Base-by-base conservation (phyloP, 1,140 invertebrate species). In the Drosophila teissieri region DNA sequence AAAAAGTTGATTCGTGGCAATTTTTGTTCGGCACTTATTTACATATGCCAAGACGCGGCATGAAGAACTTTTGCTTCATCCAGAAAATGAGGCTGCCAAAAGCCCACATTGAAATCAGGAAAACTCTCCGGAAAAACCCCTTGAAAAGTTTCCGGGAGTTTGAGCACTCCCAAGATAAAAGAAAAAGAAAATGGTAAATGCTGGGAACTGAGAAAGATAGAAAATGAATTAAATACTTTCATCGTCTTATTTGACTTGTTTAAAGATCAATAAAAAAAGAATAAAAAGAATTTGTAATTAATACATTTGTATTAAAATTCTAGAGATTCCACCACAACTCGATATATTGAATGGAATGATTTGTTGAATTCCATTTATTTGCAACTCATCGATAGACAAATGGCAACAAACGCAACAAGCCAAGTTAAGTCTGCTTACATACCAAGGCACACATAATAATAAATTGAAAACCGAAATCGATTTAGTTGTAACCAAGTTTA, bases 1-100 rank as follows among this genome's bases (percentile, higher is more conserved):
- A 54, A 74, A 81, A 70, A 79, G 79, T 86, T 83, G 70, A 77
- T 88, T 83, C 82, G 61, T 64, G 76, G 79, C 73, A 73, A 69
- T 79, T 76, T 68, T 79, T 68, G 67, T 76, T 45, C 12, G 45
- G 79, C 83, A 79, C 67, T 88, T 88, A 88, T 86, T 86, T 86
- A 86, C 82, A 86, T 86, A 83, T 83, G 79, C 67, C 79, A 88
- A 88, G 78, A 77, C 64, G 68, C 74, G 55, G 56, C 24, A 22
- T 31, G 24, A 64, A 57, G 63, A 83, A 79, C 67, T 86, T 88
- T 75, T 68, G 37, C 73, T 74, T 75, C 40, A 44, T 8, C 15
- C 44, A 27, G 44, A 69, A 36, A 69, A 56, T 34, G 36, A 45
- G 51, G 67, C 34, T 46, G 67, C 17, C 12, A 52, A 36, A 31